Conservation (phyloP, 2,797 vertebrate species). For the Sebastes iracundus region DNA sequence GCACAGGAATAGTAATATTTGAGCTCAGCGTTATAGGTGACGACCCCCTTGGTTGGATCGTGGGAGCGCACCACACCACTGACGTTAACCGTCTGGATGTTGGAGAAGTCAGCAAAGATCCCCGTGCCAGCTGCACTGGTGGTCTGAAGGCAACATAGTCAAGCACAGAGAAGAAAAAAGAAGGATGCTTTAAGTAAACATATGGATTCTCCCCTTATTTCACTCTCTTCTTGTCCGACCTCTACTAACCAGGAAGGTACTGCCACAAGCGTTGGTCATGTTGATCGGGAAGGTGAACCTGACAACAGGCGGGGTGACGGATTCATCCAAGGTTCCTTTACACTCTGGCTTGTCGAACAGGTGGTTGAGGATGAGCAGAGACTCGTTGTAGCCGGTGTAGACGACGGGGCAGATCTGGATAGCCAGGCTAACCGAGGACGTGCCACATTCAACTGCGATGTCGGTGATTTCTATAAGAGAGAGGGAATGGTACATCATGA, state of each 20-base stretch:
- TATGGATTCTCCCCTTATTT: background rate
- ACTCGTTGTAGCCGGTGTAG: conserved; percentile 76
- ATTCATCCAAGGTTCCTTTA: conserved; percentile 64
- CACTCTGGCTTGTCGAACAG: conserved; percentile 44
- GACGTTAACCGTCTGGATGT: background rate
- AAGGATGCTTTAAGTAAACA: background rate
- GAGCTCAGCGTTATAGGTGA: background rate
- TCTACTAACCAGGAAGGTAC: background rate
- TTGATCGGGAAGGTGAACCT: conserved; percentile 77
- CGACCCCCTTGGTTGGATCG: background rate
- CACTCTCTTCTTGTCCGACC: background rate
- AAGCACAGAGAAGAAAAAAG: background rate
- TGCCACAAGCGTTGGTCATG: conserved; percentile 41
- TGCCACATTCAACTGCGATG: conserved; percentile 78
- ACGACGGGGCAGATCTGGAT: background rate
- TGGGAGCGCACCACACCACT: background rate
- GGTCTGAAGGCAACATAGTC: background rate
- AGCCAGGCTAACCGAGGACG: conserved; percentile 16
- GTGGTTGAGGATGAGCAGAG: conserved; percentile 72
- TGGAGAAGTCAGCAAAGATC: conserved; percentile 60
- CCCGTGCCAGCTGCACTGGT: conserved; percentile 67
- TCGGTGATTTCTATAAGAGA: conserved; percentile 73
- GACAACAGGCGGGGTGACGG: conserved; percentile 61
- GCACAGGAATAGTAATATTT: conserved; percentile 50
- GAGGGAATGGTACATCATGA: background rate